phyloP scores from a whole-genome alignment of 53 echinoderm and acorn worm genomes.

The Mesocentrotus franciscanus region DNA sequence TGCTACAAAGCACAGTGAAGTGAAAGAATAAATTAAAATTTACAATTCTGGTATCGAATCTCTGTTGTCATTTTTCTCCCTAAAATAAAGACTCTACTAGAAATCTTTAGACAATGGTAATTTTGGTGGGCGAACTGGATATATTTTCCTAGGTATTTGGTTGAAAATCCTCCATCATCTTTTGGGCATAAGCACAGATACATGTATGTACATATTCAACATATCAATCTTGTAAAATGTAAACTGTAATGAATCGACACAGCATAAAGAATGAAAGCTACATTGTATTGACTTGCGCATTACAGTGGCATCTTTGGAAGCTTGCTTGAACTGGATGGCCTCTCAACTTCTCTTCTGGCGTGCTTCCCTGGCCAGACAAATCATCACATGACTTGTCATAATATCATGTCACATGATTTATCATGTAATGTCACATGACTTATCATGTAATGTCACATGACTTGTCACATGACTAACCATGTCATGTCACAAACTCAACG shows the following conservation, averaged over 20 bases:
- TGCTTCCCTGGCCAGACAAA: conserved; percentile 18
- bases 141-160: neutral
- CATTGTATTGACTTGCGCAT: conserved; percentile 52
- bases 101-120: neutral
- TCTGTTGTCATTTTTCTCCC: too few species aligned
- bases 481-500: neutral
- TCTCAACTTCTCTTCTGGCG: neutral
- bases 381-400: conserved; percentile 21
- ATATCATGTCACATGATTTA: neutral
- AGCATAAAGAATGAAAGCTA: conserved; percentile 2
- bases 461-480: neutral
- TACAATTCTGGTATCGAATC: too few species aligned
- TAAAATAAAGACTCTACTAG: neutral
- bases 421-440: neutral
- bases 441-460: neutral
- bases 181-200: conserved; percentile 24
- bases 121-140: neutral
- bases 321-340: conserved; percentile 36
- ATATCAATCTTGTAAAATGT: neutral
- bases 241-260: neutral
- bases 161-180: neutral
- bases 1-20: neutral
- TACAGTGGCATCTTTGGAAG: conserved; percentile 28
- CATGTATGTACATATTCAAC: neutral
- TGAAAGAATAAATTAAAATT: too few species aligned